Base-by-base conservation (phyloP, 2,797 vertebrate species). In the Ataeniobius toweri region DNA sequence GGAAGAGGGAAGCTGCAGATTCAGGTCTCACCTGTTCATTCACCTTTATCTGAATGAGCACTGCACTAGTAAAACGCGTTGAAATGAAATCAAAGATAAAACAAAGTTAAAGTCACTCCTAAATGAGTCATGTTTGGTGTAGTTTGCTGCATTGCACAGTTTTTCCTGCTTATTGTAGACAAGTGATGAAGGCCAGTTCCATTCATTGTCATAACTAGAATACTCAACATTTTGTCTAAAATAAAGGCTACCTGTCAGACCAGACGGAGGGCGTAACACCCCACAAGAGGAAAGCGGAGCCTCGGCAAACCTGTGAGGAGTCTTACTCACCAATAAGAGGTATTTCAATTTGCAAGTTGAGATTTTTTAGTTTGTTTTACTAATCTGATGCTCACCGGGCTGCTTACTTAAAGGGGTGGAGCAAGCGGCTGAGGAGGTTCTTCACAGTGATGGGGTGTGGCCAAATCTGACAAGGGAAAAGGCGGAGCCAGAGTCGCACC, bases 181-280 rank as follows among this genome's bases (percentile, higher is more conserved):
- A 31, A 53, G 51, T 53, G 14, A 53, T 53, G 16, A 53, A 53
- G 51, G 50, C 3, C 3, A 16, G 13, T 14, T 14, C 13, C 12
- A 8, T 13, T 53, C 51, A 53, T 53, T 18, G 5, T 22, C 20
- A 55, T 55, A 20, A 55, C 53, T 20, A 18, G 50, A 20, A 10
- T 51, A 39, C 36, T 31, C 36, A 67, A 67, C 63, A 24, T 31
- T 24, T 22, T 6, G 50, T 63, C 28, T 63, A 18, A 63, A 68
- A 39, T 22, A 44, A 55, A 93, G 89, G 90, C 0, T 90, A 84
- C 84, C 79, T 87, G 80, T 89, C 85, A 36, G 85, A 83, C 59
- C 71, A 65, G 28, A 70, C 36, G 14, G 81, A 82, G 44, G 76
- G 46, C 18, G 7, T 28, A 0, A 3, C 65, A 0, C 6, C 44